phyloP scores from a whole-genome alignment of 2,888 invertebrate genomes.

The Stegophylla sp. region DNA sequence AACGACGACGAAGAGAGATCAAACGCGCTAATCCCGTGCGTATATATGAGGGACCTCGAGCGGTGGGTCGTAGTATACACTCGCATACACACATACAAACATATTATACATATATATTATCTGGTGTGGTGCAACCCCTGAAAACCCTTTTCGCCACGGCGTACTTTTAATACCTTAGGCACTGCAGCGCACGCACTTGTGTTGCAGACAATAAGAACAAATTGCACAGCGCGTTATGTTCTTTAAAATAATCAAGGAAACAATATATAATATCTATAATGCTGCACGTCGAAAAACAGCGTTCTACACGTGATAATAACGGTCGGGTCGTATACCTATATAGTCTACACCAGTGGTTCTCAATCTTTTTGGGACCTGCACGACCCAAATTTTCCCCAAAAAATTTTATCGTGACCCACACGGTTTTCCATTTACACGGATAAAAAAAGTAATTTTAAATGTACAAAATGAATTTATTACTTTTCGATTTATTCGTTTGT shows the following conservation, averaged over 20 bases:
- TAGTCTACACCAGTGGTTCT: too few relatives aligned
- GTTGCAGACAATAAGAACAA: neutral
- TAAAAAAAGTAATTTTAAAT: too few relatives aligned
- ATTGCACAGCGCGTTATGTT: neutral
- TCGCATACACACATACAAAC: neutral
- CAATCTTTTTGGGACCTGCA: too few relatives aligned
- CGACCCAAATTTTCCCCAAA: too few relatives aligned
- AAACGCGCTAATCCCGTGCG: slow-evolving; percentile 23
- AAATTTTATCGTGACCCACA: too few relatives aligned
- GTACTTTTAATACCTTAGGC: neutral
- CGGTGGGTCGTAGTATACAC: neutral
- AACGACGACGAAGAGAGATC: slow-evolving; percentile 21
- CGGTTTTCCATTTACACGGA: too few relatives aligned
- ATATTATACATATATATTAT: neutral
- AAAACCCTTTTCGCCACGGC: slow-evolving; percentile 23
- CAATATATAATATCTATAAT: too few relatives aligned
- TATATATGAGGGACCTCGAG: slow-evolving; percentile 4
- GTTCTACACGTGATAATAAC: too few relatives aligned
- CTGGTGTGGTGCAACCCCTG: neutral
- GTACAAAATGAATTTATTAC: too few relatives aligned
- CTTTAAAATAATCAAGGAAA: neutral
- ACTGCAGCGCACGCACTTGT: neutral
- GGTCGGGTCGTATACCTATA: too few relatives aligned
- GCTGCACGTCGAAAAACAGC: too few relatives aligned
- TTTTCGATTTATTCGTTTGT: too few relatives aligned